Conservation (phyloP, 2,113 vertebrate species). For the Oceanodroma tethys region DNA sequence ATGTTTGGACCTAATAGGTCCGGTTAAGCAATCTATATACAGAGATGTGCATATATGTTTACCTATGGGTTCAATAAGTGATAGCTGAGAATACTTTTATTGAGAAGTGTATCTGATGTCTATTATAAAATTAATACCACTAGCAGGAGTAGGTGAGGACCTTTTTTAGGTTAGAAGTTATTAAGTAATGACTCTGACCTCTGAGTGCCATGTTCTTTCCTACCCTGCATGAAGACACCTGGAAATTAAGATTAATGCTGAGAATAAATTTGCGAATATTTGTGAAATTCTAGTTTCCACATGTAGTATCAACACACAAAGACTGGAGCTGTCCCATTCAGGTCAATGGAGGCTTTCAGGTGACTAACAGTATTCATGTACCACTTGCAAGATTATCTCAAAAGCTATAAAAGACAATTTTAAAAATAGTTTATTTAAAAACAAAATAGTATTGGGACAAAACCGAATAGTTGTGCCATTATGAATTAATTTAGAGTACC, state of each 20-base stretch:
- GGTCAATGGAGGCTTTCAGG: not conserved
- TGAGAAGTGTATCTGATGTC: not conserved
- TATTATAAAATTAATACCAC: not conserved
- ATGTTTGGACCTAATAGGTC: not conserved
- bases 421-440: not conserved
- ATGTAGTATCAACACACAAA: not conserved
- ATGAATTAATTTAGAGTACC: not conserved
- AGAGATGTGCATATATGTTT: not conserved
- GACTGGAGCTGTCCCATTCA: not conserved
- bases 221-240: not conserved
- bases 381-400: not conserved
- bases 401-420: not conserved
- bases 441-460: not conserved
- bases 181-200: not conserved
- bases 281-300: not conserved
- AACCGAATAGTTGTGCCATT: not conserved
- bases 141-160: not conserved
- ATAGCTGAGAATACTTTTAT: not conserved
- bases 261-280: not conserved
- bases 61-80: not conserved
- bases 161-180: not conserved
- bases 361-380: not conserved
- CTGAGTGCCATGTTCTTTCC: not conserved
- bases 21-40: not conserved
- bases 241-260: not conserved